Conservation (phyloP, 2,888 invertebrate genomes). For the Oxyscelio sp. region DNA sequence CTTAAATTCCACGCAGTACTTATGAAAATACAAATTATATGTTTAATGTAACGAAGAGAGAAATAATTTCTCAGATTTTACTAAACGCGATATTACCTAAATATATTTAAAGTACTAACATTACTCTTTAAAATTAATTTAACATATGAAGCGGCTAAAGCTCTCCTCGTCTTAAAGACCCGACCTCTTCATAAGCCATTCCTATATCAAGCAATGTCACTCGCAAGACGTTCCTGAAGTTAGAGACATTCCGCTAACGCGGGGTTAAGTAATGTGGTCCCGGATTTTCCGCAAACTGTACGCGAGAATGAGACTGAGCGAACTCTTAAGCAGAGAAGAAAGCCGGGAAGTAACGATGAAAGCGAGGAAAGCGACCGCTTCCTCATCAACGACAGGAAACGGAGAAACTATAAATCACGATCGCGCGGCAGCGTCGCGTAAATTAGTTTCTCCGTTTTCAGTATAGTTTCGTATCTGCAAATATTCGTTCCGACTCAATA, state of each 20-base stretch:
- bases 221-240: slow-evolving; percentile 44
- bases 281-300: slow-evolving; percentile 46
- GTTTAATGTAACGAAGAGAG: too few relatives aligned
- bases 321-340: slow-evolving; percentile 47
- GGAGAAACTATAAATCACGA: slow-evolving; percentile 69
- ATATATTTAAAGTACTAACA: too few relatives aligned
- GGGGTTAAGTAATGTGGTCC: slow-evolving; percentile 52
- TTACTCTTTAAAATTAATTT: too few relatives aligned
- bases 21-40: too few relatives aligned
- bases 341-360: slow-evolving; percentile 49
- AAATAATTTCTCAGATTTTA: too few relatives aligned
- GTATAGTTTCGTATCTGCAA: slow-evolving; percentile 60
- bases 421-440: slow-evolving; percentile 66
- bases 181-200: slow-evolving; percentile 7
- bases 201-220: slow-evolving; percentile 15
- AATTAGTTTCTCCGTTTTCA: slow-evolving; percentile 72
- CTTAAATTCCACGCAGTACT: too few relatives aligned
- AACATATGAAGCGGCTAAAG: background rate
- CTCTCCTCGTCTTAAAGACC: background rate
- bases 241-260: slow-evolving; percentile 56
- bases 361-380: slow-evolving; percentile 69
- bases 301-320: slow-evolving; percentile 37
- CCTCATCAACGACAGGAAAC: slow-evolving; percentile 71
- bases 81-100: too few relatives aligned
- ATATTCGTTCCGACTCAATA: slow-evolving; percentile 58